A percentile compares a stretch with the other conserved stretches of the same genome.
phyloP scores from a whole-genome alignment of 2,888 invertebrate genomes.

The Silvanus unidentatus region DNA sequence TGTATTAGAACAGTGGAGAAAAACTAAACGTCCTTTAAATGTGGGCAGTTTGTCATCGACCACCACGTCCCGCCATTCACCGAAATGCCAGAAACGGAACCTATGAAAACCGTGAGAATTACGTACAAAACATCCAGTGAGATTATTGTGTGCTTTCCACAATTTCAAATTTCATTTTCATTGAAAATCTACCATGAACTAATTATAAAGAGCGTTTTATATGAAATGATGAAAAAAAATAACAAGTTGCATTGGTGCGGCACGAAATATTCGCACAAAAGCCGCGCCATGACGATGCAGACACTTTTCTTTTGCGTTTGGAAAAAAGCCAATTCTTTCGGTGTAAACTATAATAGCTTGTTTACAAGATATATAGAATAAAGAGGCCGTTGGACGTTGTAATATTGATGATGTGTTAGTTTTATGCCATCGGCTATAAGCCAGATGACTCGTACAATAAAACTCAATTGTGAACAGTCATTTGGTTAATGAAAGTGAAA shows the following conservation, averaged over 20 bases:
- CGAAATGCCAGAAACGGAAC: constrained; percentile 76
- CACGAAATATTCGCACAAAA: no score
- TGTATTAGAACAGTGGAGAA: constrained; percentile 55
- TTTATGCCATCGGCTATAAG: constrained; percentile 2
- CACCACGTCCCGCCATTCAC: constrained; percentile 67
- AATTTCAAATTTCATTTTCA: background rate
- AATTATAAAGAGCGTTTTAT: no score
- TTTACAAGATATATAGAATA: constrained; percentile 1
- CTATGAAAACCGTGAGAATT: constrained; percentile 39
- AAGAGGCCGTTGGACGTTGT: background rate
- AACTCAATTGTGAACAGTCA: background rate
- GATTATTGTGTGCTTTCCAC: no score
- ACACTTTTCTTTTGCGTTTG: no score
- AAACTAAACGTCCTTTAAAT: constrained; percentile 58
- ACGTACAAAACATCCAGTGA: background rate
- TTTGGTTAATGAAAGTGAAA: constrained; percentile 1
- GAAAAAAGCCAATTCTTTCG: background rate
- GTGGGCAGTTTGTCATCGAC: constrained; percentile 73
- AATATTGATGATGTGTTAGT: constrained; percentile 1
- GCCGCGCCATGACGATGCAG: background rate
- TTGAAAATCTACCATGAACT: no score
- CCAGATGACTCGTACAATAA: background rate
- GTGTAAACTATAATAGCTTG: background rate
- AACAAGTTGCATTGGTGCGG: no score
- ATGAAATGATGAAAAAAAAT: no score